Conservation (phyloP, 2,797 vertebrate species). For the Silurus aristotelis region DNA sequence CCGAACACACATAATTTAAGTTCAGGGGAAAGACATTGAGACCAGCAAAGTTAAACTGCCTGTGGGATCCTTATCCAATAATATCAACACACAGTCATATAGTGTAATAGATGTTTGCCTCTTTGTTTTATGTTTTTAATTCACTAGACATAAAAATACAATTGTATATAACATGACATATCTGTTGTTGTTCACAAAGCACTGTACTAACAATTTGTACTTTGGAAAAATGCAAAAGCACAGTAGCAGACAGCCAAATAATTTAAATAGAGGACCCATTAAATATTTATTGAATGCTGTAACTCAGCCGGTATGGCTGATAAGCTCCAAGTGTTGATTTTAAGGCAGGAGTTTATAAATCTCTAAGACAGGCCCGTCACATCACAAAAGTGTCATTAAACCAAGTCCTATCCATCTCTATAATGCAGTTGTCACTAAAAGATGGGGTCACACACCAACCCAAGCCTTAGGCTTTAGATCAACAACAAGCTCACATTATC, state of each 20-base stretch:
- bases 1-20: conserved; percentile 29
- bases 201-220: not conserved
- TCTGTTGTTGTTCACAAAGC: not conserved
- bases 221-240: conserved; percentile 18
- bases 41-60: conserved; percentile 17
- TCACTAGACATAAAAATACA: not conserved
- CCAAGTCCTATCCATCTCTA: conserved; percentile 48
- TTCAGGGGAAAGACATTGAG: conserved; percentile 31
- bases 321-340: conserved; percentile 37
- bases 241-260: conserved; percentile 1
- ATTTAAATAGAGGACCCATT: conserved; percentile 38
- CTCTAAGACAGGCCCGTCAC: conserved; percentile 43
- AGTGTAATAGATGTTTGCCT: not conserved
- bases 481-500: conserved; percentile 5
- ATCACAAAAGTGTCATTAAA: conserved; percentile 39
- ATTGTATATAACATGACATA: not conserved
- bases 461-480: conserved; percentile 12
- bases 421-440: conserved; percentile 33
- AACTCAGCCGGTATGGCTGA: conserved; percentile 17
- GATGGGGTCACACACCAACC: conserved; percentile 34
- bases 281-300: conserved; percentile 45
- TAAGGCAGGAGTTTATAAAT: conserved; percentile 50
- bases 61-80: conserved; percentile 2
- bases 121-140: not conserved
- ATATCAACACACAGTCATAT: not conserved